Evolutionary conservation across 1,140 invertebrate species (phyloP), one percentile per base, ranked within the genome.

Genomic region (Achatina immaculata): DNA sequence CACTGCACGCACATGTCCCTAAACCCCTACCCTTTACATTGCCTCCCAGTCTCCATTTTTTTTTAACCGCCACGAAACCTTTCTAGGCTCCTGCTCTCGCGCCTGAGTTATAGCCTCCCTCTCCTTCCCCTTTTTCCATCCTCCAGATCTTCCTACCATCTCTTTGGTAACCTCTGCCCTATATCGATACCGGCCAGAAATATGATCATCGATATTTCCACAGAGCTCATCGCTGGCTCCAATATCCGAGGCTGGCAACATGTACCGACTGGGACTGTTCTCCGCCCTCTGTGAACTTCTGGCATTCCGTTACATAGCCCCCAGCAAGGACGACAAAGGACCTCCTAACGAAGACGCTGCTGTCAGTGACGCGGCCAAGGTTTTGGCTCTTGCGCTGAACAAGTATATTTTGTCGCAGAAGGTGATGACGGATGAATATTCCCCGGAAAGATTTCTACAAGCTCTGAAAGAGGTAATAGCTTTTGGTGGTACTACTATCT

Each of bases 221-320:
- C 58, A 62, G 58, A 62, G 58, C 28, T 86, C 85, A 9, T 84
- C 83, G 51, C 80, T 87, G 1, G 40, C 85, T 75, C 85, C 87
- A 4, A 78, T 89, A 21, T 65, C 83, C 40, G 82, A 81, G 9
- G 80, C 78, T 14, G 82, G 83, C 9, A 83, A 88, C 43, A 86
- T 89, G 84, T 88, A 87, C 80, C 66, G 84, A 40, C 81, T 86
- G 16, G 84, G 85, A 19, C 81, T 88, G 11, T 89, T 84, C 72
- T 82, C 84, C 6, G 85, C 86, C 0, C 82, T 82, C 42, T 87
- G 87, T 81, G 79, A 85, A 31, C 62, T 90, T n/a, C 80, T 86
- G n/a, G 88, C 89, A 14, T 90, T 85, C 71, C 85, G 89, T 14
- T 88, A 89, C 79, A 84, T 83, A n/a, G 80, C 83, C 3, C 83